These are phyloP conservation scores for Acromyrmex heyeri DNA, from an alignment of 1,140 invertebrate species.

Conservation along the genomic window DNA sequence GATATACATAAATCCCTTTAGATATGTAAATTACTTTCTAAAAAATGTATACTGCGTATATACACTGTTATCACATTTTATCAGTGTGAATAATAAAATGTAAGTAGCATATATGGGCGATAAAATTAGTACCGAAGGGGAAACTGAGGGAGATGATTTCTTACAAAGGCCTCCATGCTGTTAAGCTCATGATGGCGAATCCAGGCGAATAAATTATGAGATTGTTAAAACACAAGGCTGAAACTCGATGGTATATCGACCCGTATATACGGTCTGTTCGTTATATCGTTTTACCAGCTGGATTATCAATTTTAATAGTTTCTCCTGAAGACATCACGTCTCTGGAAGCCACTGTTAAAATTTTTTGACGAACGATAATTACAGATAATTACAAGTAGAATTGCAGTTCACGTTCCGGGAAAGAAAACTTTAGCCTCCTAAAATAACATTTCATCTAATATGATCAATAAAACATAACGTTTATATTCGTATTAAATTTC, in stretches of 20 bases:
- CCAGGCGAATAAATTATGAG: slow-evolving; percentile 47
- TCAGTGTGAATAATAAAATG: neutral
- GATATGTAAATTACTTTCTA: neutral
- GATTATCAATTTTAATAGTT: slow-evolving; percentile 51
- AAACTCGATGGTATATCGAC: slow-evolving; percentile 10
- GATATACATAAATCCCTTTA: neutral
- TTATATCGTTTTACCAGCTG: slow-evolving; percentile 38
- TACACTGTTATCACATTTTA: neutral
- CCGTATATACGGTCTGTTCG: neutral
- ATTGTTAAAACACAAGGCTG: slow-evolving; percentile 29
- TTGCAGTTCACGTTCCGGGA: neutral
- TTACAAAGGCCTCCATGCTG: neutral
- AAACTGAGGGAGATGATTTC: neutral
- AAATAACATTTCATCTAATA: neutral
- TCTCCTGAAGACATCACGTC: neutral
- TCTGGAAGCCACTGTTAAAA: neutral
- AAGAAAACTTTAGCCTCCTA: neutral
- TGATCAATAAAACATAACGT: neutral
- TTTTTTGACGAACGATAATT: neutral
- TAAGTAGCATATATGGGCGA: neutral
- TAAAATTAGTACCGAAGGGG: slow-evolving; percentile 27
- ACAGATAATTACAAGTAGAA: neutral
- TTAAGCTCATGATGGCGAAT: slow-evolving; percentile 12
- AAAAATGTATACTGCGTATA: neutral
- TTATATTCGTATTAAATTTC: neutral